These are phyloP conservation scores for Lacerta viridis DNA, from an alignment of 2,797 vertebrate species.

Conservation along the genomic window DNA sequence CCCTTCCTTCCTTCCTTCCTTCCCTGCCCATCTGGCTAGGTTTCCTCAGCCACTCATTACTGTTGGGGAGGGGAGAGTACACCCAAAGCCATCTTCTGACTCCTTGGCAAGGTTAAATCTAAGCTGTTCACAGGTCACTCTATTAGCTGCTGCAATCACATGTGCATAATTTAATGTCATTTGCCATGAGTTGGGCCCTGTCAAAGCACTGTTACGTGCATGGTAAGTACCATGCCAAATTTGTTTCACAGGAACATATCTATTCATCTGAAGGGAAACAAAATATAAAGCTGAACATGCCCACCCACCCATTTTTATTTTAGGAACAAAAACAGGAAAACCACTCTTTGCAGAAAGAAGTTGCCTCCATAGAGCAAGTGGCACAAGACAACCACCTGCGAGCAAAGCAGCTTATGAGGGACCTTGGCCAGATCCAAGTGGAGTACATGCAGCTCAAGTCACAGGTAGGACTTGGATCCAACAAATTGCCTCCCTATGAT, in stretches of 20 bases:
- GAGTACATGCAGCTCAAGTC: conserved; percentile 71
- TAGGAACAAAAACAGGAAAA: conserved; percentile 76
- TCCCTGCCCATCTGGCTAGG: no score
- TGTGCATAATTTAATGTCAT: fast-evolving
- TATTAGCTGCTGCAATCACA: background rate
- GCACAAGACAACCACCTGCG: conserved; percentile 69
- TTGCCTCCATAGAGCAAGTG: conserved; percentile 65
- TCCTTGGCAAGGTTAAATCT: background rate
- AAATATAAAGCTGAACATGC: background rate
- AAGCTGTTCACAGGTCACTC: background rate
- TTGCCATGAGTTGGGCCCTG: background rate
- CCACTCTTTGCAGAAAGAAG: conserved; percentile 71
- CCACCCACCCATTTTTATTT: background rate
- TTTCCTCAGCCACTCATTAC: background rate
- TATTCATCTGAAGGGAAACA: background rate
- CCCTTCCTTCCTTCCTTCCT: no score
- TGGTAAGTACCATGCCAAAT: fast-evolving
- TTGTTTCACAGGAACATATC: fast-evolving
- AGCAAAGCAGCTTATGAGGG: conserved; percentile 59
- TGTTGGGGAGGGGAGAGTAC: fast-evolving
- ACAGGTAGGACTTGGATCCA: conserved; percentile 65
- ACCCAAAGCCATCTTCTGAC: background rate
- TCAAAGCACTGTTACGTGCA: background rate
- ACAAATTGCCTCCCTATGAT: background rate
- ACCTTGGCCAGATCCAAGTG: conserved; percentile 71